Evolutionary conservation across 1,140 invertebrate species (phyloP), one percentile per base, ranked within the genome.

Genomic region (Drosophila pandora): DNA sequence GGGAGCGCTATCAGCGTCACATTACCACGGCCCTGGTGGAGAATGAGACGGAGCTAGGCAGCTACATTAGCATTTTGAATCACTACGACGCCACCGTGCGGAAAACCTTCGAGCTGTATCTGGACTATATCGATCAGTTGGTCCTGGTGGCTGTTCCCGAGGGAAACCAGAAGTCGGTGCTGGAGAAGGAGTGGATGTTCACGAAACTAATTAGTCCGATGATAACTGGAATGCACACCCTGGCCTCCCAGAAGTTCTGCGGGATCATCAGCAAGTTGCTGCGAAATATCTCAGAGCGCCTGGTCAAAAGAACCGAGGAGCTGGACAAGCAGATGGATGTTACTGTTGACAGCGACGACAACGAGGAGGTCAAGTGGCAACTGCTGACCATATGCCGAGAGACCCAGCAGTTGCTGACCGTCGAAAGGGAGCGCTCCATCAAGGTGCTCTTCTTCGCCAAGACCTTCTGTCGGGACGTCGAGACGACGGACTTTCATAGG

Each of bases 121-220:
- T 97, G 41, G 94, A 95, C 39, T 97, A 96, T 90, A 92, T 97
- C 34, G 93, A 95, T 71, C 94, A 94, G 69, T 95, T 95, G 94
- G 94, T 96, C 13, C 91, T 93, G 34, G 94, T 95, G 83, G 93
- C 95, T 2, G 94, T 95, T 68, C 94, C 95, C 52, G 93, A 95
- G 53, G 94, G 93, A 34, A 94, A 95, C 45, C 94, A 96, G 72
- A 96, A 96, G 81, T 96, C 94, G 81, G 93, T 95, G 8, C 92
- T 97, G n/a, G 95, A 96, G 90, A 95, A 96, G 72, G 96, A 97
- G 79, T 97, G 96, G 96, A 93, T 92, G 56, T 97, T 96, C 83
- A 94, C 95, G 0, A 95, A 95, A 80, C 91, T 93, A 2, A 94
- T 96, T 32, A 94, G 94, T 71, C 93, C 94, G 4, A 93, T 95